Evolutionary conservation across 2,113 vertebrate genomes (phyloP), one percentile per base, ranked within the genome.

Genomic region (Anolis sagrei): DNA sequence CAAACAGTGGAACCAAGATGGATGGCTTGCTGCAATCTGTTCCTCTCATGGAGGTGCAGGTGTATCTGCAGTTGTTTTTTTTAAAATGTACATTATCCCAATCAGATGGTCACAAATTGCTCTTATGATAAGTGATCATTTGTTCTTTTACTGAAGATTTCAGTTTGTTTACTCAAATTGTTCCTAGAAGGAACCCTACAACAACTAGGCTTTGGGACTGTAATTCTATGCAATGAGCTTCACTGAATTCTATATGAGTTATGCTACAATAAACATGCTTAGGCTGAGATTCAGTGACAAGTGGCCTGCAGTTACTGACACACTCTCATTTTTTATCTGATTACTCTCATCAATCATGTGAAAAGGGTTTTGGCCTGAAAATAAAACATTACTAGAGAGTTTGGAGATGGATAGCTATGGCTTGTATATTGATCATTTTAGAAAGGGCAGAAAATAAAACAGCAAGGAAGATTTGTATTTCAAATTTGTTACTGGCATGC

Each of bases 291-390:
- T 90, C 83, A 70, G 80, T 92, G 89, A 5, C 2, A 5, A 90
- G 34, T 39, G 48, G 75, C 90, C 88, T 89, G 87, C 88, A 90
- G 83, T 91, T 89, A 80, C 82, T 83, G 79, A 76, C 88, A 76
- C 79, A 62, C 81, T 85, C 89, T 94, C 90, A 86, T 91, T 82
- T 82, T 58, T 85, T 90, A 75, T 73, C 89, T 96, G 95, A 96
- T 95, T 94, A 93, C 91, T 87, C 0, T 91, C 95, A 96, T 96
- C 96, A 84, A 96, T 97, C 94, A 95, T 58, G 74, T 48, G 69
- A 84, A 88, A 69, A 87, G 86, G 85, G 88, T 82, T 90, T 95
- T 88, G 85, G 79, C 86, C 94, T 88, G 90, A 91, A 95, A 94
- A 94, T 92, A 88, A 95, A 95, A 93, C 92, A 95, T 94, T 92